phyloP scores from a whole-genome alignment of 2,797 vertebrate genomes.

The Agapornis canus region DNA sequence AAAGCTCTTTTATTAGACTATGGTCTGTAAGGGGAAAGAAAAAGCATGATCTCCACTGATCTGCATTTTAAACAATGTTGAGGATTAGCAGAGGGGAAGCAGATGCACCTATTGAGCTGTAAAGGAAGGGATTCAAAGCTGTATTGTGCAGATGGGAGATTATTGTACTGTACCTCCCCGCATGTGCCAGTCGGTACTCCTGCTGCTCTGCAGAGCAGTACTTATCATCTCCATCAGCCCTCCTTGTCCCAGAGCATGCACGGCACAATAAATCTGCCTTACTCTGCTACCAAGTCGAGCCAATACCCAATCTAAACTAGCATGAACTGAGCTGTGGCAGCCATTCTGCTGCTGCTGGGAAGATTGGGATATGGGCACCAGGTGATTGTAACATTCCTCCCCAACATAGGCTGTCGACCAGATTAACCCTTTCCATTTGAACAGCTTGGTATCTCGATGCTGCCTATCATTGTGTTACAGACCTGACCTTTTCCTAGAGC shows the following conservation, averaged over 20 bases:
- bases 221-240: neutral
- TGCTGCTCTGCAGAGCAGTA: neutral
- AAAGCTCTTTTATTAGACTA: slow-evolving; percentile 44
- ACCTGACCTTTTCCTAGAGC: neutral
- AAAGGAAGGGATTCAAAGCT: slow-evolving; percentile 19
- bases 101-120: slow-evolving; percentile 63
- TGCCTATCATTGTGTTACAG: neutral
- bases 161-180: neutral
- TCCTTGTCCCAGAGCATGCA: neutral
- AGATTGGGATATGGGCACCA: rapidly evolving
- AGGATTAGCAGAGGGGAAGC: slow-evolving; percentile 59
- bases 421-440: neutral
- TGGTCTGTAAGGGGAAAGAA: slow-evolving; percentile 7
- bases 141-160: slow-evolving; percentile 49
- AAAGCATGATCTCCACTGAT: slow-evolving; percentile 29
- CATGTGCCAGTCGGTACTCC: neutral
- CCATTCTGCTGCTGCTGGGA: neutral
- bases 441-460: neutral
- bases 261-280: neutral
- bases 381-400: neutral
- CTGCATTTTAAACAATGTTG: slow-evolving; percentile 63
- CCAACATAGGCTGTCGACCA: neutral
- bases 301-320: rapidly evolving
- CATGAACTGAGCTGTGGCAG: neutral
- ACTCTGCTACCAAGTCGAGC: neutral